Conservation (phyloP, 2,797 vertebrate genomes). For the Setipinna tenuifilis region DNA sequence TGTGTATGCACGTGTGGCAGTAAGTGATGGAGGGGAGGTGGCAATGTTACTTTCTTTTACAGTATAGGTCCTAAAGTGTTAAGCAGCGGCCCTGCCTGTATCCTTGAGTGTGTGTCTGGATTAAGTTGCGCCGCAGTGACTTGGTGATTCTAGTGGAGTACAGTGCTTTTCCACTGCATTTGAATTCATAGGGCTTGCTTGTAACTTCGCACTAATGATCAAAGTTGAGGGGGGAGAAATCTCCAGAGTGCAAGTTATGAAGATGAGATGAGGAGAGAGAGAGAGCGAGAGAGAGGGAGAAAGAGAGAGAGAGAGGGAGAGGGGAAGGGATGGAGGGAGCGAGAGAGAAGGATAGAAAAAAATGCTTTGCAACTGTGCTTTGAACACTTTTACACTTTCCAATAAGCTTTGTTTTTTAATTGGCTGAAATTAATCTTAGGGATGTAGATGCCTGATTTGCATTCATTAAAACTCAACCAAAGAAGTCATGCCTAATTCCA, state of each 20-base stretch:
- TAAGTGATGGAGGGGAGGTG: too few relatives aligned
- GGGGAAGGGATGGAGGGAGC: not conserved
- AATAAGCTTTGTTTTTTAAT: slow-evolving; percentile 99
- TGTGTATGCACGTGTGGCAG: not conserved
- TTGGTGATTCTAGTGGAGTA: slow-evolving; percentile 62
- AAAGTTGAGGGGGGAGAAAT: slow-evolving; percentile 73
- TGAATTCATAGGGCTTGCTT: slow-evolving; percentile 75
- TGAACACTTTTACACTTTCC: slow-evolving; percentile 96
- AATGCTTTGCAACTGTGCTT: slow-evolving; percentile 83
- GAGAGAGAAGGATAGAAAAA: slow-evolving; percentile 58
- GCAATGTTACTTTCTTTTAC: too few relatives aligned
- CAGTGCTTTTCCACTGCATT: slow-evolving; percentile 67
- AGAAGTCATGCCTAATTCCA: slow-evolving; percentile 99
- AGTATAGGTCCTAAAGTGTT: too few relatives aligned
- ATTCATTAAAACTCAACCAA: slow-evolving; percentile 99
- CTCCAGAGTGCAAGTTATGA: slow-evolving; percentile 81
- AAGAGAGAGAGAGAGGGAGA: slow-evolving; percentile 8
- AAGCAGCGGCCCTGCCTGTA: slow-evolving; percentile 24
- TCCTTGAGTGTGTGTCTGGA: slow-evolving; percentile 23
- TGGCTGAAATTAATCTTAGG: slow-evolving; percentile 99
- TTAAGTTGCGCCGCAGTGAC: slow-evolving; percentile 48
- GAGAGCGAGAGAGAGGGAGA: slow-evolving; percentile 30
- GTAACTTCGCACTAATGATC: slow-evolving; percentile 81
- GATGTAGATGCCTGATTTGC: slow-evolving; percentile 99
- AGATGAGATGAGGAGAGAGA: slow-evolving; percentile 74